Percentiles rank a stretch among this genome's conserved stretches.
Conservation (phyloP, 2,888 invertebrate genomes). For the Aproaerema taeniolella region DNA sequence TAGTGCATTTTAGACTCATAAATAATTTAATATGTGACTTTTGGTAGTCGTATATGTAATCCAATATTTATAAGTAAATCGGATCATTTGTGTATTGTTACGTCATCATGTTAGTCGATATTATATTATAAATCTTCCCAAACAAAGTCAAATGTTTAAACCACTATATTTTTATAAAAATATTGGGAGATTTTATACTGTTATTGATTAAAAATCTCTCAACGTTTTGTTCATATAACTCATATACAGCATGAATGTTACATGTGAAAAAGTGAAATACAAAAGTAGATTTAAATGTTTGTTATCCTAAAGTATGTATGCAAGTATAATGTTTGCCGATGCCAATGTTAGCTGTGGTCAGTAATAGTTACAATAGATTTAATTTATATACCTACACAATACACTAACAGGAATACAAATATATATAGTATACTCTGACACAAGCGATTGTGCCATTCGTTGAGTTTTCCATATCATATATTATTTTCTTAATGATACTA, state of each 20-base stretch:
- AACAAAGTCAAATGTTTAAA: not conserved
- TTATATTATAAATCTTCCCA: not conserved
- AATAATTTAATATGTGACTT: slow-evolving; percentile 28
- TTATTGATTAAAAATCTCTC: too few species aligned
- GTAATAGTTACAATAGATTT: slow-evolving; percentile 43
- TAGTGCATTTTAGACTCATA: slow-evolving; percentile 48
- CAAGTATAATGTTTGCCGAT: slow-evolving; percentile 32
- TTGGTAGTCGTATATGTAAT: slow-evolving; percentile 13
- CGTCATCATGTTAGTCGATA: not conserved
- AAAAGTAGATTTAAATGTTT: too few species aligned
- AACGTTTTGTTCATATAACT: too few species aligned
- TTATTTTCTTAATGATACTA: too few species aligned
- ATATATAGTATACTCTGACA: slow-evolving; percentile 35
- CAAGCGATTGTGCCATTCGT: slow-evolving; percentile 58
- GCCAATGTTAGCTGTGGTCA: slow-evolving; percentile 52
- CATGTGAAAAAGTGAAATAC: too few species aligned
- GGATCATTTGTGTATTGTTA: not conserved
- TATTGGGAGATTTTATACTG: too few species aligned
- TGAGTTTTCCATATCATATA: slow-evolving; percentile 21
- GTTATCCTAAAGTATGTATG: too few species aligned
- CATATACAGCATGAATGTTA: too few species aligned
- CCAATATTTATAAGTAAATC: not conserved
- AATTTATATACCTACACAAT: not conserved
- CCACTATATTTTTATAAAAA: too few species aligned
- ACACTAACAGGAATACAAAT: slow-evolving; percentile 12